Evolutionary conservation across 2,113 vertebrate species (phyloP), one percentile per base, ranked within the genome.

Genomic region (Seriola aureovittata): DNA sequence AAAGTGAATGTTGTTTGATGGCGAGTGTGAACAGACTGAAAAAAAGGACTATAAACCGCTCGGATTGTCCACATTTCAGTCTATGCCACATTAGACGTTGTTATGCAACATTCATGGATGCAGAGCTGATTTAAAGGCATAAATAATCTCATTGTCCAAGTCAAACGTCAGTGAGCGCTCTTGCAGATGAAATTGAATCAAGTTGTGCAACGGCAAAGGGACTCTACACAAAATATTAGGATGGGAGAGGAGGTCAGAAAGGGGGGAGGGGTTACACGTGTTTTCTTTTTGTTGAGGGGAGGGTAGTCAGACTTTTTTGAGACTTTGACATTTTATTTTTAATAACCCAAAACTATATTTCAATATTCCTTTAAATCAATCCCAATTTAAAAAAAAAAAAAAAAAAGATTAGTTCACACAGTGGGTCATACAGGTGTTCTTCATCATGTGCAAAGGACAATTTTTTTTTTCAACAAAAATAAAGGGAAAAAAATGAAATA

Each of bases 101-200:
- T 60, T 29, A 8, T 12, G 1, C 9, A 66, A 16, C 2, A 13
- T 55, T 78, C 32, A 42, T 58, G 57, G 63, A 46, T 48, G 72
- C 55, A 57, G 73, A 73, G 55, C 63, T 48, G 12, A 48, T 54
- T 46, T 46, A 29, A 67, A 68, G 44, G 62, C 78, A 54, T 38
- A 19, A 60, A 58, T 69, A 32, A 75, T 74, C 29, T 55, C 3
- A 67, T 17, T 65, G 19, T 63, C 8, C 7, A 38, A 29, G 25
- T 29, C 48, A 11, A 60, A 72, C 42, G 23, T 75, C 46, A 52
- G 1, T 16, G 46, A 25, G 46, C 12, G 5, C 6, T 64, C 55
- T 29, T 38, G 19, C 50, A 64, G 13, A 32, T 52, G 34, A 42
- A 64, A 60, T 16, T 67, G 5, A 58, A 60, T 69, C 16, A 60